Evolutionary conservation across 2,888 invertebrate genomes (phyloP).

Genomic region (Orthosia gothica): DNA sequence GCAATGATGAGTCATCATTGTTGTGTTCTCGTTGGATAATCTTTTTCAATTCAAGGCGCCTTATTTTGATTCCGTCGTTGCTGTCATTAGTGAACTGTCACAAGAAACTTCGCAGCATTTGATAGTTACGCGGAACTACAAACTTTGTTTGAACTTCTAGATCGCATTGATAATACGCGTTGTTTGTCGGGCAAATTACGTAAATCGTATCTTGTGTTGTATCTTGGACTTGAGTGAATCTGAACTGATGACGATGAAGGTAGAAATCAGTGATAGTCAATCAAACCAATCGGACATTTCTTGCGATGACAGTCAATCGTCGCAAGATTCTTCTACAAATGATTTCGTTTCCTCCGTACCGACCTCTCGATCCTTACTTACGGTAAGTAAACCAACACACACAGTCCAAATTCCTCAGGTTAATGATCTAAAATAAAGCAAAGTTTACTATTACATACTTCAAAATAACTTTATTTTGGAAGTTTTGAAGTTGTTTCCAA

Average conservation of each 20-base stretch:
- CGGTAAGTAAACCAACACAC: conserved; percentile 78
- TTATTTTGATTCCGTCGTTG: conserved; percentile 79
- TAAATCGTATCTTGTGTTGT: conserved; percentile 70
- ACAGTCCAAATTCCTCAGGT: conserved; percentile 14
- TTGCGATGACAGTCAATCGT: conserved; percentile 91
- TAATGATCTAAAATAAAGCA: conserved; percentile 10
- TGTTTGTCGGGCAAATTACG: conserved; percentile 75
- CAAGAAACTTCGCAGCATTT: conserved; percentile 76
- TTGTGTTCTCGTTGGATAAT: conserved; percentile 81
- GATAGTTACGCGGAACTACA: conserved; percentile 74
- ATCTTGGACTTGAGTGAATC: conserved; percentile 69
- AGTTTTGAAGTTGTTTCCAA: conserved; percentile 33
- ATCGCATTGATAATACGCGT: conserved; percentile 65
- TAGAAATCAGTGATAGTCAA: conserved; percentile 92
- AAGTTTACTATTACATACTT: conserved; percentile 23
- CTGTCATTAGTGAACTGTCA: conserved; percentile 86
- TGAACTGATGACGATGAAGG: conserved; percentile 91
- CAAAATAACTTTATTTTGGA: conserved; percentile 11
- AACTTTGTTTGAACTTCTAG: conserved; percentile 69
- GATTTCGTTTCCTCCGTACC: conserved; percentile 84
- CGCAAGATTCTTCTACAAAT: conserved; percentile 91
- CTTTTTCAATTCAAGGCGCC: conserved; percentile 77
- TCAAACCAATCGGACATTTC: conserved; percentile 92
- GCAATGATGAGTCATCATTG: conserved; percentile 85
- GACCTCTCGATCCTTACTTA: conserved; percentile 82